Percentiles rank a stretch among this genome's conserved stretches.
phyloP scores from a whole-genome alignment of 2,888 invertebrate genomes.

The Branchipolynoe longqiensis region DNA sequence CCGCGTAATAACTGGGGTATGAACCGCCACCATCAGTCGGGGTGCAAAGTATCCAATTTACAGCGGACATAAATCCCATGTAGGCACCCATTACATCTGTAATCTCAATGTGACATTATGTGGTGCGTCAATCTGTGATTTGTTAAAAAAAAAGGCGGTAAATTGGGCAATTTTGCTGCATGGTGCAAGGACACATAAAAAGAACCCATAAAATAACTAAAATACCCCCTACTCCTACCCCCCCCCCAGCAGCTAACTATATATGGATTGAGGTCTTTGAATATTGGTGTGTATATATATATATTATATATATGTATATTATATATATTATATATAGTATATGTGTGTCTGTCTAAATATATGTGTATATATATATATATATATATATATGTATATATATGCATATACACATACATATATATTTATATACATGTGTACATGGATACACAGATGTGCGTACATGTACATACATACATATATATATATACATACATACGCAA shows the following conservation, averaged over 20 bases:
- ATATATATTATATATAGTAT: not conserved
- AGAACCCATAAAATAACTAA: not conserved
- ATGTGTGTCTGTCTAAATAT: not conserved
- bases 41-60: constrained; percentile 50
- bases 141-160: constrained; percentile 41
- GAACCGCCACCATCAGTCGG: constrained; percentile 29
- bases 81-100: constrained; percentile 40
- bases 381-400: not conserved
- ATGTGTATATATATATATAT: not conserved
- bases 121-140: constrained; percentile 44
- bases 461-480: not conserved
- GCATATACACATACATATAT: not conserved
- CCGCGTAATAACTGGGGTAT: constrained; percentile 17
- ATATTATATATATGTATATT: not conserved
- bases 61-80: constrained; percentile 40
- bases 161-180: constrained; percentile 2
- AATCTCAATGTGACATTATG: constrained; percentile 42
- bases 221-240: constrained; percentile 8
- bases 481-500: no score
- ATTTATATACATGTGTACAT: not conserved
- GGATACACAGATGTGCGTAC: no score
- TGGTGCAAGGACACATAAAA: not conserved
- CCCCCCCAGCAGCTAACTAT: not conserved
- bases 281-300: not conserved
- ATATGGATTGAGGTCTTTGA: not conserved